phyloP scores from a whole-genome alignment of 2,797 vertebrate species.

The Acipenser transmontanus region DNA sequence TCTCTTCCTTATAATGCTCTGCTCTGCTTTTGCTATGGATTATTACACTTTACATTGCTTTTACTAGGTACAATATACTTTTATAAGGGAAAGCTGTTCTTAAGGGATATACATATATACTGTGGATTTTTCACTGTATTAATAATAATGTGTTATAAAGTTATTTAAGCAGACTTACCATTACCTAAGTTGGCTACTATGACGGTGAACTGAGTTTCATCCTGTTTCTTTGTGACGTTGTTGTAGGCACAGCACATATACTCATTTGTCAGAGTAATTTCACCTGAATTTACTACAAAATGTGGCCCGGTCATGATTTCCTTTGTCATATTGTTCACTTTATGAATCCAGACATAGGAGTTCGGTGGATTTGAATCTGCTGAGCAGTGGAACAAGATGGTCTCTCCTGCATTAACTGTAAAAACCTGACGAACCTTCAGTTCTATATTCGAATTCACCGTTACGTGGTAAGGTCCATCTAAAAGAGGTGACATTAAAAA shows the following conservation, averaged over 20 bases:
- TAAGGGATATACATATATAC: too few species aligned
- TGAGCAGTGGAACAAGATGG: constrained; percentile 79
- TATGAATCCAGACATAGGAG: constrained; percentile 82
- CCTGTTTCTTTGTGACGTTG: constrained; percentile 76
- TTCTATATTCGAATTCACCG: constrained; percentile 80
- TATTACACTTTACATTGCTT: too few species aligned
- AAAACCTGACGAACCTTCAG: constrained; percentile 79
- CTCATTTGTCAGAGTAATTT: constrained; percentile 66
- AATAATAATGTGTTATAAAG: too few species aligned
- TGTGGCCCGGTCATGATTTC: constrained; percentile 75
- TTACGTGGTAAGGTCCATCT: constrained; percentile 94
- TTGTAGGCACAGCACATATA: constrained; percentile 88
- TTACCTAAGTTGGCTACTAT: constrained; percentile 75
- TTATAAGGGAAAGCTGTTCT: too few species aligned
- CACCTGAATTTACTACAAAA: constrained; percentile 70
- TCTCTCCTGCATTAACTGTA: constrained; percentile 79
- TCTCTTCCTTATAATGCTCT: too few species aligned
- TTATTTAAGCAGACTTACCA: constrained; percentile 39
- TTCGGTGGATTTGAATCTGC: constrained; percentile 94
- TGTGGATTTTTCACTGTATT: too few species aligned
- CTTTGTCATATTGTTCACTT: constrained; percentile 64
- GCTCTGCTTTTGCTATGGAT: too few species aligned
- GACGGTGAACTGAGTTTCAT: constrained; percentile 81
- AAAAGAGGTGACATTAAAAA: constrained; percentile 26
- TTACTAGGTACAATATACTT: too few species aligned